Conservation (phyloP, 2,797 vertebrate species). For the Sylvilagus floridanus region DNA sequence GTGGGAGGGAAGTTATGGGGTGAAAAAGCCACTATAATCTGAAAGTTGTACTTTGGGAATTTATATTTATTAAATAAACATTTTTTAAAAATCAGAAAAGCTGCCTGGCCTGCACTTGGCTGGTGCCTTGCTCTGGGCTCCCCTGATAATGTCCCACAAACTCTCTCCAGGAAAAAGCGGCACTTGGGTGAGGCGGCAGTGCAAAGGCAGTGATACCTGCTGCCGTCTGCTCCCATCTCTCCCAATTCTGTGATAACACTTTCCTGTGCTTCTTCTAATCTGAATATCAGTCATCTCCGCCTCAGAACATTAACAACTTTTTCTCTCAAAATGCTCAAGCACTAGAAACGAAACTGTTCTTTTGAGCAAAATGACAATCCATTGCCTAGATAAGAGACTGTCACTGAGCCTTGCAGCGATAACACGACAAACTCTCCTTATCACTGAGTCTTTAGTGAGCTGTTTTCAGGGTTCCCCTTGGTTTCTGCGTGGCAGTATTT, state of each 20-base stretch:
- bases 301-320: not conserved
- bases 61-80: too few species aligned
- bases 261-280: not conserved
- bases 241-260: not conserved
- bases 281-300: not conserved
- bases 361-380: not conserved
- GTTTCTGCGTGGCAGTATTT: not conserved
- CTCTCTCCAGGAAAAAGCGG: not conserved
- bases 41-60: too few species aligned
- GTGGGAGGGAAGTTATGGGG: too few species aligned
- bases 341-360: not conserved
- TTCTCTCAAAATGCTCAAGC: not conserved
- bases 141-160: not conserved
- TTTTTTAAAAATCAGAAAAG: too few species aligned
- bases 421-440: not conserved
- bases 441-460: not conserved
- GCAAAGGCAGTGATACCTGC: not conserved
- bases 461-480: not conserved
- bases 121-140: not conserved
- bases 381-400: not conserved
- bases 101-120: too few species aligned
- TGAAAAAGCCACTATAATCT: too few species aligned
- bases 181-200: accelerated
- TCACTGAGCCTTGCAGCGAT: not conserved
- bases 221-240: not conserved